phyloP scores from a whole-genome alignment of 2,888 invertebrate genomes.

The Phyto melanocephala region DNA sequence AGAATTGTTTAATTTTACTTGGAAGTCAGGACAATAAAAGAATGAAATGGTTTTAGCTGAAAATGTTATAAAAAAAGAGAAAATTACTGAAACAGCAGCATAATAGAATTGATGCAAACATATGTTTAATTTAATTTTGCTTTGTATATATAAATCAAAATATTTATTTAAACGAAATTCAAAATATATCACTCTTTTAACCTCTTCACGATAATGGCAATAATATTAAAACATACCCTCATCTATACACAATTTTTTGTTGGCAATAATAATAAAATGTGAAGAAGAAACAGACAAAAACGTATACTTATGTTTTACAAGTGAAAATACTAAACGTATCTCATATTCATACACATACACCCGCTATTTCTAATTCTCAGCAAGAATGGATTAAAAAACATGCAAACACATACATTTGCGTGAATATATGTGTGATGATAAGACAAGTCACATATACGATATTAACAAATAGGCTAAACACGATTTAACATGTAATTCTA shows the following conservation, averaged over 20 bases:
- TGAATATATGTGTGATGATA: no score
- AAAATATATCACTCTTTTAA: not conserved
- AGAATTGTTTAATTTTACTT: not conserved
- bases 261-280: slow-evolving; percentile 28
- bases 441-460: slow-evolving; percentile 19
- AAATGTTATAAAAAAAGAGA: not conserved
- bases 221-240: not conserved
- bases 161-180: not conserved
- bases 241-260: not conserved
- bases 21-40: not conserved
- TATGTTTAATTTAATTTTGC: no score
- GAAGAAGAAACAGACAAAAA: slow-evolving; percentile 21
- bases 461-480: slow-evolving; percentile 47
- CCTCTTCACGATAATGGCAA: not conserved
- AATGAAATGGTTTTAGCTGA: not conserved
- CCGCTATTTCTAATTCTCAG: not conserved
- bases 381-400: no score
- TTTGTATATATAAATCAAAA: no score
- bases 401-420: no score
- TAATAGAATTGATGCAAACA: no score
- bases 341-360: not conserved
- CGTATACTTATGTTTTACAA: slow-evolving; percentile 1
- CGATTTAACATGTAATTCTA: slow-evolving; percentile 44
- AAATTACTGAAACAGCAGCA: no score
- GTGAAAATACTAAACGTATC: not conserved